Evolutionary conservation across 2,797 vertebrate species (phyloP), one percentile per base, ranked within the genome.

Genomic region (Adelosebastes latens): DNA sequence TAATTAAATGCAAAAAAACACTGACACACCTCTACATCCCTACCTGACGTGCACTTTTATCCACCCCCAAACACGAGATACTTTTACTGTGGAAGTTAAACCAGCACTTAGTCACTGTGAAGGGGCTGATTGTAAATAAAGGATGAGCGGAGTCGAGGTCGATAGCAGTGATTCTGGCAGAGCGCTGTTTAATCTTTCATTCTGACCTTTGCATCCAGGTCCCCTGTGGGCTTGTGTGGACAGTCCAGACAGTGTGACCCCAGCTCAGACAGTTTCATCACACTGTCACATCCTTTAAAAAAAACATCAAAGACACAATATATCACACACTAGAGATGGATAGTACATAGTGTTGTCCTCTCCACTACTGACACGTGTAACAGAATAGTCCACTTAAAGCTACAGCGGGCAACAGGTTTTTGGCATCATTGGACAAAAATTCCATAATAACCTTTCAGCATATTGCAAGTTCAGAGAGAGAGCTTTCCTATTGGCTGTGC

Each of bases 151-250:
- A 79, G 85, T 82, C 49, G 3, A 66, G 81, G 79, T 87, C 69
- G 56, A 82, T 77, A 24, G 71, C 87, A 82, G 73, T 32, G 88
- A 92, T 92, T 89, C 63, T 81, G 80, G 32, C 36, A 36, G 59
- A 39, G 61, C 13, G 1, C 64, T 75, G 29, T 58, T 93, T 75
- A 75, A 92, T 90, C 77, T 89, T 92, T 92, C 62, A 87, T 75
- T 62, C 93, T 92, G 85, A 95, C 96, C 95, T 96, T 94, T 88
- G 88, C 58, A 73, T 94, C 92, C 79, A 94, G 89, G 52, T 93
- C 73, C 64, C 86, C 80, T 22, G 90, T 73, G 53, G 94, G 93
- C 75, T 87, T 92, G 86, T 89, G 84, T 42, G 84, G 90, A 84
- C 95, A 95, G 74, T 85, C 81, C 42, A 90, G 85, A 60, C 67